Percentiles rank a stretch among this genome's conserved stretches.
Conservation (phyloP, 2,797 vertebrate genomes). For the Buphagus erythrorhynchus region DNA sequence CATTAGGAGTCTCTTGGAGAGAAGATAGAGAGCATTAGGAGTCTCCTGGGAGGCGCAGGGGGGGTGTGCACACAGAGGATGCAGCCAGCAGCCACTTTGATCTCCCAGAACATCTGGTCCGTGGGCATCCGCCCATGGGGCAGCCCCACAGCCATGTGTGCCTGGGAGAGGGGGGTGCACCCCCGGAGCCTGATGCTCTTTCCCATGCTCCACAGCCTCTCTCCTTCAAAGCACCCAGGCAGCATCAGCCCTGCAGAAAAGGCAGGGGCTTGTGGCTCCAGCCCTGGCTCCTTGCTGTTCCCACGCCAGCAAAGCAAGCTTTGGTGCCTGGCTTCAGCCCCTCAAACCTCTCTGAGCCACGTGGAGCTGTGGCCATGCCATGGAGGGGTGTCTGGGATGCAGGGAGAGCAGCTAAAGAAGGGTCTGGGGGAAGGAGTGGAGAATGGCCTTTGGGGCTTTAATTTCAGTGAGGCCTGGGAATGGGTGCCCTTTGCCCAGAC, state of each 20-base stretch:
- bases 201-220: not conserved
- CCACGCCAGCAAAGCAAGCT: rapidly evolving
- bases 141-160: not conserved
- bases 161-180: not conserved
- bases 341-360: rapidly evolving
- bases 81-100: conserved; percentile 3
- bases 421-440: not conserved
- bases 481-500: rapidly evolving
- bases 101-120: conserved; percentile 35
- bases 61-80: not conserved
- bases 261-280: rapidly evolving
- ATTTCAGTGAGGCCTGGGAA: not conserved
- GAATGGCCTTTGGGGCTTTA: rapidly evolving
- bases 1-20: not conserved
- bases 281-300: rapidly evolving
- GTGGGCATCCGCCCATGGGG: not conserved
- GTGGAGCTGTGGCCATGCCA: rapidly evolving
- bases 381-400: not conserved
- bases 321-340: rapidly evolving
- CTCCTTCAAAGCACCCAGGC: not conserved
- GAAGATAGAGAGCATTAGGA: not conserved
- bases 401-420: not conserved
- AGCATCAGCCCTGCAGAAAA: not conserved
- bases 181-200: not conserved
- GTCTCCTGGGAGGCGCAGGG: not conserved